A percentile compares a stretch with the other conserved stretches of the same genome.
These are phyloP conservation scores for Ganaspis sp. DNA, from an alignment of 1,140 invertebrate genomes.

Conservation along the genomic window DNA sequence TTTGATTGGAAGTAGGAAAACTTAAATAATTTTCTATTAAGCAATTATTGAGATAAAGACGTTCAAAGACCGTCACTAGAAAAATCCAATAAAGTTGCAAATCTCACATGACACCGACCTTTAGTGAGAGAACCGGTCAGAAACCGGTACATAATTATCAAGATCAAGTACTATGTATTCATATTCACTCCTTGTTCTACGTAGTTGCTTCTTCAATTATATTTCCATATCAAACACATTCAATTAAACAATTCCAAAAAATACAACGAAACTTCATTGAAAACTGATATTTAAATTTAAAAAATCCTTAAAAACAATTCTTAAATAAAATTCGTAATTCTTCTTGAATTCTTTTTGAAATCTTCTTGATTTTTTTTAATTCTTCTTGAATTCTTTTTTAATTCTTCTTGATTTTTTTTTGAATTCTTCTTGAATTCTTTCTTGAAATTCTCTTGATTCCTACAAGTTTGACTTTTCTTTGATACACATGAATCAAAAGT, in stretches of 20 bases:
- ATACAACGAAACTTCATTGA: no score
- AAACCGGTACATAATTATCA: conserved; percentile 29
- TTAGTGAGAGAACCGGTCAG: conserved; percentile 12
- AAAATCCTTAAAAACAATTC: no score
- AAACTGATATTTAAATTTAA: no score
- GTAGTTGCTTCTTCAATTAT: background rate
- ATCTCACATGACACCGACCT: background rate
- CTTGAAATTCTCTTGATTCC: no score
- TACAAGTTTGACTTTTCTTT: no score
- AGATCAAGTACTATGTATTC: conserved; percentile 6
- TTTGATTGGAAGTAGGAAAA: background rate
- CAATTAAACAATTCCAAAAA: background rate
- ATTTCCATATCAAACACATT: background rate
- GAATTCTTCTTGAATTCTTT: no score
- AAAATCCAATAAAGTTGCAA: background rate
- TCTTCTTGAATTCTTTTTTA: no score
- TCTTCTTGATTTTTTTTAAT: no score
- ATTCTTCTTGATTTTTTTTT: no score
- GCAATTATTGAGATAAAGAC: background rate
- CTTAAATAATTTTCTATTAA: background rate
- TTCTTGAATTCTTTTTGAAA: no score
- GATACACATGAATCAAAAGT: no score
- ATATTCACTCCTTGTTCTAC: background rate
- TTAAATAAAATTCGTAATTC: no score
- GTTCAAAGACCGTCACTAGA: background rate